Percentiles rank a stretch among this genome's conserved stretches.
Evolutionary conservation across 1,140 invertebrate species (phyloP).

Genomic region (Lanistes nyassanus): DNA sequence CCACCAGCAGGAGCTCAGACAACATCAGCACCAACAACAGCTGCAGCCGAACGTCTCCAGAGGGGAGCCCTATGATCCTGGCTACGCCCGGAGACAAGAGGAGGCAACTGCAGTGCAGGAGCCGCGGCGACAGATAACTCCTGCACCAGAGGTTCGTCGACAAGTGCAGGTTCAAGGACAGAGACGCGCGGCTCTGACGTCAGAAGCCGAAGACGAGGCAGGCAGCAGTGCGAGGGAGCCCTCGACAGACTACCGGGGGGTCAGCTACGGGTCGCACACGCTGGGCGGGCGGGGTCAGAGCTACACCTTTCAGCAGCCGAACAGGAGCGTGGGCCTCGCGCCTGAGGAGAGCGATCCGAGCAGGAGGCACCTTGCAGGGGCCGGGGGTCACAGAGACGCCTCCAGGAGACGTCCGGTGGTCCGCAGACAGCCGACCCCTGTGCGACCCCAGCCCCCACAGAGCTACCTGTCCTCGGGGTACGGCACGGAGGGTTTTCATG

Average conservation of each 20-base stretch:
- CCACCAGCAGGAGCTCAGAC: conserved; percentile 2
- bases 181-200: neutral
- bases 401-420: conserved; percentile 7
- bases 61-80: neutral
- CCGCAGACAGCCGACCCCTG: neutral
- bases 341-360: no score
- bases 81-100: neutral
- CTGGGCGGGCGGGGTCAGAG: conserved; percentile 31
- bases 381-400: no score
- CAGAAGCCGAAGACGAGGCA: neutral
- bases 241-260: conserved; percentile 11
- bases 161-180: neutral
- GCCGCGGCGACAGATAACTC: neutral
- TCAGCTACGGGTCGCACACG: conserved; percentile 31
- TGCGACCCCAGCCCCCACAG: neutral
- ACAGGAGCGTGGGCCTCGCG: neutral
- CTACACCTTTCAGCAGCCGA: conserved; percentile 23
- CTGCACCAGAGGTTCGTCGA: neutral
- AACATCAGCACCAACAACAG: conserved; percentile 13
- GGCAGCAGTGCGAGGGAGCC: neutral
- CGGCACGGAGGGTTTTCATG: neutral
- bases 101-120: neutral
- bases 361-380: no score
- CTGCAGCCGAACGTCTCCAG: neutral
- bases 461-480: neutral